phyloP scores from a whole-genome alignment of 64 coral and sea anemone species.

The Montipora efflorescens region DNA sequence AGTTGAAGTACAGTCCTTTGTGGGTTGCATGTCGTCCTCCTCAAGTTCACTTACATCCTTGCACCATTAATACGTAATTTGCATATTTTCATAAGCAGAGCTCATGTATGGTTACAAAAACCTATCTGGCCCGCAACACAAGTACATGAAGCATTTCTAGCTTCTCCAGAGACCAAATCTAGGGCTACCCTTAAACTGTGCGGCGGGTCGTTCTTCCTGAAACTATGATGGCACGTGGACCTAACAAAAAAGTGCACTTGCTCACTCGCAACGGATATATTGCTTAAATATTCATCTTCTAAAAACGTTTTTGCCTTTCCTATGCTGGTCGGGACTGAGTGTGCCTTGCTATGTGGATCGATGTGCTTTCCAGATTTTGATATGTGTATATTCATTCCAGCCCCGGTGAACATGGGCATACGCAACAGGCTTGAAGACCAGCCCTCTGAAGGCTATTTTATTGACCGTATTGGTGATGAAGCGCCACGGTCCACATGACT shows the following conservation, averaged over 20 bases:
- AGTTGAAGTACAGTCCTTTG: constrained; percentile 25
- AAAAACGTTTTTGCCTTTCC: constrained; percentile 60
- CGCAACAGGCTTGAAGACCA: constrained; percentile 34
- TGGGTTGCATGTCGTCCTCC: constrained; percentile 38
- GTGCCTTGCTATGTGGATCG: neutral
- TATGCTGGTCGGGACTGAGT: constrained; percentile 49
- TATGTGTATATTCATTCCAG: constrained; percentile 47
- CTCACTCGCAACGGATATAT: constrained; percentile 18
- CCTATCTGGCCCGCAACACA: constrained; percentile 63
- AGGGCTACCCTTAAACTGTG: constrained; percentile 47
- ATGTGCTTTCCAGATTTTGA: constrained; percentile 61
- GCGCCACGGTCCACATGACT: neutral
- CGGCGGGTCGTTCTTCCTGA: constrained; percentile 54
- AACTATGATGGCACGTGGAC: constrained; percentile 51
- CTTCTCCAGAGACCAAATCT: constrained; percentile 53
- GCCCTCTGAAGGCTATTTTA: constrained; percentile 41
- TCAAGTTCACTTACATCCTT: constrained; percentile 43
- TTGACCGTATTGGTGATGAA: neutral
- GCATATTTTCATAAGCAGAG: constrained; percentile 54
- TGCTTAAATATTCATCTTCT: constrained; percentile 53
- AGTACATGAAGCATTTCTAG: constrained; percentile 39
- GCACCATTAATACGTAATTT: constrained; percentile 36
- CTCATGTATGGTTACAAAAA: constrained; percentile 54
- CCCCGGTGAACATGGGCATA: constrained; percentile 35
- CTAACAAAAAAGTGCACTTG: constrained; percentile 28